These are phyloP conservation scores for Bursaphelenchus okinawaensis DNA, from an alignment of 2,888 invertebrate species.

Conservation along the genomic window DNA sequence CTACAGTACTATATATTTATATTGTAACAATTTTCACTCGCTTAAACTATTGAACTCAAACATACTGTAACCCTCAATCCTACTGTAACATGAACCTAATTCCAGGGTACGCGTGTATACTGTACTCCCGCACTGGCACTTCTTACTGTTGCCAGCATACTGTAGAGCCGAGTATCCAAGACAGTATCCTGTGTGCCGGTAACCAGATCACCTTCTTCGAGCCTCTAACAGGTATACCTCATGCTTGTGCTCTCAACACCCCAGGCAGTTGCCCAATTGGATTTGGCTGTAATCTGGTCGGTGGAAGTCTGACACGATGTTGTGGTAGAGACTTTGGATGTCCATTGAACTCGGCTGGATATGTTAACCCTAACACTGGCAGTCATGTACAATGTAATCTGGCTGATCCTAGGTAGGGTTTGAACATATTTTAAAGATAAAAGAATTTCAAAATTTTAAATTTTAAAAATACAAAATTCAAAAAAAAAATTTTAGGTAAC, in stretches of 20 bases:
- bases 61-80: too few species aligned
- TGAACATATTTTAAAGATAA: too few species aligned
- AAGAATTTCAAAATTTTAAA: too few species aligned
- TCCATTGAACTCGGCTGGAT: conserved; percentile 54
- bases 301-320: conserved; percentile 49
- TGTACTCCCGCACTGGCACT: conserved; percentile 53
- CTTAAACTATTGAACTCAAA: too few species aligned
- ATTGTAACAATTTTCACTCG: too few species aligned
- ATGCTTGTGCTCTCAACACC: conserved; percentile 43
- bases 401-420: conserved; percentile 29
- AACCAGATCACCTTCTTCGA: conserved; percentile 50
- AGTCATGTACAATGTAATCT: conserved; percentile 46
- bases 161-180: conserved; percentile 17
- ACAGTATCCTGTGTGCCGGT: conserved; percentile 38
- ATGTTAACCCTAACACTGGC: conserved; percentile 42
- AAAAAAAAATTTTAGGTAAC: too few species aligned
- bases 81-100: too few species aligned
- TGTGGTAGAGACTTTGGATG: conserved; percentile 55
- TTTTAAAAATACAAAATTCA: too few species aligned
- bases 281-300: conserved; percentile 53
- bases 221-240: conserved; percentile 47
- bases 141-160: conserved; percentile 52
- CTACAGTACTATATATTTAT: not conserved
- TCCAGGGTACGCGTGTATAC: conserved; percentile 51
- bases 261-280: conserved; percentile 49